Base-by-base conservation (phyloP, 2,888 invertebrate species). In the Dynastes hyllus region DNA sequence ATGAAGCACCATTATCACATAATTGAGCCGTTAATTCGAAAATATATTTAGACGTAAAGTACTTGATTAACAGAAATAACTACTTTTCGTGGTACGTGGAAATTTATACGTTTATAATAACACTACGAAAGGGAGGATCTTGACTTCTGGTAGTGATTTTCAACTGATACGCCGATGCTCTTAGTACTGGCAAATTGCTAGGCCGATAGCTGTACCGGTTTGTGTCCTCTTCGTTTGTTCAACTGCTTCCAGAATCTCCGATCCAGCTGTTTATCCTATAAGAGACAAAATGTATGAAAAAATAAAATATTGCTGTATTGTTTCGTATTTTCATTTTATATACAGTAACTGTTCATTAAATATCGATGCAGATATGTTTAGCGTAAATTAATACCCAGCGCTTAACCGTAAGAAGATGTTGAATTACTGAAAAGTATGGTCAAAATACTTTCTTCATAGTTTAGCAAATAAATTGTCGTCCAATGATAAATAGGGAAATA, bases 181-280 rank as follows among this genome's bases (percentile, higher is more conserved):
- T 11, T 63, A 75, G 45, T 75, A 58, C 53, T 69, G 51, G 45
- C 27, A 50, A 45, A 78, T 45, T 40, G 63, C 79, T 81, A 82
- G 78, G 81, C 81, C 80, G 81, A 81, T 78, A 82, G 63, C 76
- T 82, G 82, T 51, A 82, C 53, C 37, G 81, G 80, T 76, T 82
- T 82, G 71, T 80, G 77, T 69, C 86, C 84, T 70, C 93, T 92
- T 88, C 95, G 91, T 90, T 93, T 93, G 84, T 93, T 93, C 85
- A 95, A 91, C 88, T 95, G 95, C 89, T 94, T 95, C 95, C 95
- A 95, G 88, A 95, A 94, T 86, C 95, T 91, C 87, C 94, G 92
- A 88, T 95, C 95, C 88, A 94, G 89, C 86, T 94, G 93, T 88
- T 94, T 94, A 86, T 95, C 94, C 94, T 95, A 90, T 37, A 37